Base-by-base conservation (phyloP, 2,888 invertebrate genomes). In the Zygogramma bicolorata region DNA sequence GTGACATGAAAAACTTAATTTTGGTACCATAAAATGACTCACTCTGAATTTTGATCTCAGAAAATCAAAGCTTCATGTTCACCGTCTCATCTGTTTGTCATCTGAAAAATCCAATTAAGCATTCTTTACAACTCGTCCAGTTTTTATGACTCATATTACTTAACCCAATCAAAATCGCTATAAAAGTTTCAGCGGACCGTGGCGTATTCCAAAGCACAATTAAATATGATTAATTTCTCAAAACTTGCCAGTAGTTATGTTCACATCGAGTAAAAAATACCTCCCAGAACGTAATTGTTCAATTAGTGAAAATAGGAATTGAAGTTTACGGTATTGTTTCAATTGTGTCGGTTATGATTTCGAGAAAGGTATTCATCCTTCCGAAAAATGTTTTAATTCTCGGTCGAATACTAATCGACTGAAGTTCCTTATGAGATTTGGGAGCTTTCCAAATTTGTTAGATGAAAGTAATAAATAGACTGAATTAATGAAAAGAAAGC, bases 201-300 rank as follows among this genome's bases (percentile, higher is more conserved):
- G 67, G 63, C 71, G 34, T 68, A 73, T 65, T 61, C 65, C 25
- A 59, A 38, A 76, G 71, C 27, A 73, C 76, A 79, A 79, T 80
- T 79, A 79, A 76, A 77, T 78, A 77, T 79, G 78, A 81, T 80
- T 80, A 78, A 78, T 79, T 80, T 75, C 62, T 70, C 60, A 75
- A 75, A 77, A 76, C 68, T 65, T 70, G 65, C 68, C 38, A 68
- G 71, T 70, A 76, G 61, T 70, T 68, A 61, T 70, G 73, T 72
- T 70, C 74, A 29, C 46, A 70, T 25, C n/a, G 1, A 13, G n/a
- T 73, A 82, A 82, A 82, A 83, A 82, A 72, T 80, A 82, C 82
- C 82, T 80, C 82, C 83, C 83, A 81, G 80, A 80, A 78, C 79
- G 78, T 81, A 82, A 83, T 82, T 79, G 79, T 79, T 83, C 81